Percentiles rank a stretch among this genome's conserved stretches.
Evolutionary conservation across 1,140 invertebrate species (phyloP).

Genomic region (Helicoverpa armigera): DNA sequence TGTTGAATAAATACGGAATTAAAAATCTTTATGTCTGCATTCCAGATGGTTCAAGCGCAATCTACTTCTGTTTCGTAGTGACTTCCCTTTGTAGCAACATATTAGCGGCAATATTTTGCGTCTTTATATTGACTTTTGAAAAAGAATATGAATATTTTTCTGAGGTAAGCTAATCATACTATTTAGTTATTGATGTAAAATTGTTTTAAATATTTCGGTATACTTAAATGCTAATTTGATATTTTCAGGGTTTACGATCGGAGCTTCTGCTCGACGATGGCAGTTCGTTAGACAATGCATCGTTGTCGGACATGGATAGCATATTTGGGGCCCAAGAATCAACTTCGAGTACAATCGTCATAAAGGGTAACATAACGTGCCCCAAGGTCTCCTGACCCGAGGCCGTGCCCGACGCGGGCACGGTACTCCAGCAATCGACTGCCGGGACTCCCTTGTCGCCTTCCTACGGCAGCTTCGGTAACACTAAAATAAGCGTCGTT

Average conservation of each 20-base stretch:
- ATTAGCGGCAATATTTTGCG: conserved; percentile 76
- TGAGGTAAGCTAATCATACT: conserved; percentile 63
- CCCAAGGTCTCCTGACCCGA: conserved; percentile 78
- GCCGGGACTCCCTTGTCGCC: conserved; percentile 60
- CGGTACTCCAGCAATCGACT: conserved; percentile 57
- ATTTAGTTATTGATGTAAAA: too few relatives aligned
- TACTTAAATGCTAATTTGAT: too few relatives aligned
- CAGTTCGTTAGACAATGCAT: conserved; percentile 72
- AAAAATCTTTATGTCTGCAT: neutral
- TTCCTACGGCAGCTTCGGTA: conserved; percentile 77
- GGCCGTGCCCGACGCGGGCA: conserved; percentile 78
- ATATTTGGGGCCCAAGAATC: conserved; percentile 73
- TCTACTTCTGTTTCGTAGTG: conserved; percentile 72
- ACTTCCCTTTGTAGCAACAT: conserved; percentile 76
- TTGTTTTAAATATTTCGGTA: too few relatives aligned
- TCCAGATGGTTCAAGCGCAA: conserved; percentile 71
- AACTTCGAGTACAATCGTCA: conserved; percentile 68
- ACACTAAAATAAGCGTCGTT: conserved; percentile 66
- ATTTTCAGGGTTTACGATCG: conserved; percentile 73
- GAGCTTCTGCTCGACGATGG: conserved; percentile 78
- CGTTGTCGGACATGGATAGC: conserved; percentile 71
- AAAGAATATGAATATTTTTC: conserved; percentile 81
- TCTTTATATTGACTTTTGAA: conserved; percentile 80
- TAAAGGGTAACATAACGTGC: conserved; percentile 69
- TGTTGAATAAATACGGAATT: too few relatives aligned